These are phyloP conservation scores for Drosophila serrata DNA, from an alignment of 1,140 invertebrate species.

Conservation along the genomic window DNA sequence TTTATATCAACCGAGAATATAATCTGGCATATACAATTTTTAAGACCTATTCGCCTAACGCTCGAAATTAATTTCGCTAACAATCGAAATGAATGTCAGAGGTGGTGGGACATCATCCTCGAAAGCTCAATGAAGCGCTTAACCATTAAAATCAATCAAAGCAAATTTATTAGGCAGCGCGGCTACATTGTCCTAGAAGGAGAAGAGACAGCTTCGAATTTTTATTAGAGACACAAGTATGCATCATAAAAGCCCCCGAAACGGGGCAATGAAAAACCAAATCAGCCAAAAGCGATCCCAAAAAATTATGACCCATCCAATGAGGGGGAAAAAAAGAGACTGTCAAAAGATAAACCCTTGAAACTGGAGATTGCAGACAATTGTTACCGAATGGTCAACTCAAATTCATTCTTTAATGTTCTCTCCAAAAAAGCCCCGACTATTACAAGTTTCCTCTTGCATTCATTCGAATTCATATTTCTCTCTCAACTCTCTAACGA, in stretches of 20 bases:
- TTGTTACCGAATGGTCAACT: conserved; percentile 50
- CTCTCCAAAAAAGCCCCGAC: conserved; percentile 24
- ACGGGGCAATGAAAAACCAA: conserved; percentile 78
- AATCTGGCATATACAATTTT: conserved; percentile 69
- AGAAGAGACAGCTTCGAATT: conserved; percentile 36
- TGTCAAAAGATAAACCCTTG: conserved; percentile 71
- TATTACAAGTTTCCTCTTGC: conserved; percentile 31
- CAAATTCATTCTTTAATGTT: conserved; percentile 50
- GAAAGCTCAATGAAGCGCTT: conserved; percentile 80
- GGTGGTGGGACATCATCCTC: conserved; percentile 53
- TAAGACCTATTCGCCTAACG: conserved; percentile 74
- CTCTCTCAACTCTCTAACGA: conserved; percentile 25
- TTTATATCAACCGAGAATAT: conserved; percentile 69
- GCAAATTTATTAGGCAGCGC: conserved; percentile 80
- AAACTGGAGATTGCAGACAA: conserved; percentile 38
- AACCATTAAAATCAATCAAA: conserved; percentile 85
- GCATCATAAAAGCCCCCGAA: conserved; percentile 61
- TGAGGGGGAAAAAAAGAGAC: conserved; percentile 32
- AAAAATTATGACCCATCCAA: conserved; percentile 67
- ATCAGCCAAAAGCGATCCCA: conserved; percentile 74
- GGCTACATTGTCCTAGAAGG: conserved; percentile 73
- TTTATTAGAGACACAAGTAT: conserved; percentile 69
- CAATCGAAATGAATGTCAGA: conserved; percentile 56
- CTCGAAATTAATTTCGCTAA: conserved; percentile 80
- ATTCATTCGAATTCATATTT: conserved; percentile 42